Evolutionary conservation across 2,113 vertebrate species (phyloP).

Genomic region (Puffinus mauretanicus): DNA sequence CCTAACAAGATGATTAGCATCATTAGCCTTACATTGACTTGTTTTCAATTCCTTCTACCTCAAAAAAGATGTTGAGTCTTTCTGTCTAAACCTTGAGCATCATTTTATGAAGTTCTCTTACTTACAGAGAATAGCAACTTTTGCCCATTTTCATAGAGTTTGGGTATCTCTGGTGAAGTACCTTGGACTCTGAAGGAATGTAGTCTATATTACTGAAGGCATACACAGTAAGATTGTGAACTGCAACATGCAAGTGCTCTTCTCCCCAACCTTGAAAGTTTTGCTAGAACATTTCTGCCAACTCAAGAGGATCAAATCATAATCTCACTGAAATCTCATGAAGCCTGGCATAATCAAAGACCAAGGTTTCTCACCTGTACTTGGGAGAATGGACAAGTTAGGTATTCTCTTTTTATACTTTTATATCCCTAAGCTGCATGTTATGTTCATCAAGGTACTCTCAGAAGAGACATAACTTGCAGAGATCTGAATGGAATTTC

Average conservation of each 20-base stretch:
- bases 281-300: not conserved
- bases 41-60: not conserved
- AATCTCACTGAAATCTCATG: not conserved
- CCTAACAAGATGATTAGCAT: not conserved
- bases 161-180: not conserved
- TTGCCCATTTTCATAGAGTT: not conserved
- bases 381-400: not conserved
- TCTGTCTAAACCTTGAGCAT: not conserved
- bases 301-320: not conserved
- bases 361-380: not conserved
- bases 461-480: not conserved
- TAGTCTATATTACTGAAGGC: not conserved
- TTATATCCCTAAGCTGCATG: not conserved
- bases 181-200: not conserved
- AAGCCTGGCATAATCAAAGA: not conserved
- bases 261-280: not conserved
- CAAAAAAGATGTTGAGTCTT: not conserved
- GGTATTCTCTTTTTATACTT: not conserved
- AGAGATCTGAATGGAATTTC: not conserved
- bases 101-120: not conserved
- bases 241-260: not conserved
- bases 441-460: not conserved
- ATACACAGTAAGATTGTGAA: not conserved
- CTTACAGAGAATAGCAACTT: not conserved
- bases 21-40: not conserved